These are phyloP conservation scores for Sinhomidia bicolor DNA, from an alignment of 2,888 invertebrate species.

Conservation along the genomic window DNA sequence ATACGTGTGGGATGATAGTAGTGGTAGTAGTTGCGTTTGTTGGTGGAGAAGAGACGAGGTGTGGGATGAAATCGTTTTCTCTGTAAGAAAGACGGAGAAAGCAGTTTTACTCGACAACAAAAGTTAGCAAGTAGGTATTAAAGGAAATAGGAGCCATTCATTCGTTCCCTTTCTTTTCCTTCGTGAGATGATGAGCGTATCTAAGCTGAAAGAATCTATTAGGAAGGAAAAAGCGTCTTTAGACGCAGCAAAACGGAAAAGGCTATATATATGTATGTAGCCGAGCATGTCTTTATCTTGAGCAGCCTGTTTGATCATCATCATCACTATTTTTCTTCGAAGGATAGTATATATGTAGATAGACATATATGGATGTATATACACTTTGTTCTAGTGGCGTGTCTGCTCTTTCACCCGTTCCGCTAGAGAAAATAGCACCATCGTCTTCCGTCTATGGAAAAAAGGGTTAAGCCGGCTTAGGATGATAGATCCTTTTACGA, in stretches of 20 bases:
- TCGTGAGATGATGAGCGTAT: slow-evolving; percentile 55
- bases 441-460: neutral
- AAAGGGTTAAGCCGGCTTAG: slow-evolving; percentile 59
- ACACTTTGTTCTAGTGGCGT: neutral
- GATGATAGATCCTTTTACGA: slow-evolving; percentile 52
- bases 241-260: slow-evolving; percentile 4
- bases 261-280: too few relatives aligned
- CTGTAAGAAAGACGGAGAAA: slow-evolving; percentile 1
- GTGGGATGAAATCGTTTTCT: slow-evolving; percentile 5
- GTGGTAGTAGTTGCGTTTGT: neutral
- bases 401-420: slow-evolving; percentile 34
- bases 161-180: slow-evolving; percentile 15
- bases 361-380: neutral
- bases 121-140: slow-evolving; percentile 55
- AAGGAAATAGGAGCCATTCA: slow-evolving; percentile 61
- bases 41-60: neutral
- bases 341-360: too few relatives aligned
- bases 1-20: too few relatives aligned
- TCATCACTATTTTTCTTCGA: too few relatives aligned
- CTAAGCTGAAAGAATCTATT: slow-evolving; percentile 64
- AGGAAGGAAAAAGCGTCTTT: slow-evolving; percentile 14
- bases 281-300: slow-evolving; percentile 53
- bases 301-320: slow-evolving; percentile 57
- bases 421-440: neutral
- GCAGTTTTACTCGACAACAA: slow-evolving; percentile 15